These are phyloP conservation scores for Halocynthia roretzi DNA, from an alignment of 23 tunicate species.

Conservation along the genomic window DNA sequence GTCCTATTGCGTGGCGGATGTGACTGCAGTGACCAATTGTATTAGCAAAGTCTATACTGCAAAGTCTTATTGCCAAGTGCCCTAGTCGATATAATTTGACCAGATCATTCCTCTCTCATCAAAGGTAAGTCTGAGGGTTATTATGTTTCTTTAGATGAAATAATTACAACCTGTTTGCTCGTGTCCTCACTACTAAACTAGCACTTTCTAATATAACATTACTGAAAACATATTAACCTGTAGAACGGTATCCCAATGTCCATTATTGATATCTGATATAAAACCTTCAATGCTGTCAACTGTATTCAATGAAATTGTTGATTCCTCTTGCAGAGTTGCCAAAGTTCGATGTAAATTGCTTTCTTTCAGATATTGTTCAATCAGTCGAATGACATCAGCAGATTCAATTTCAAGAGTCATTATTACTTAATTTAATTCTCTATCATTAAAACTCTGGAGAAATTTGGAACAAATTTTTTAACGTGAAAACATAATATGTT, in stretches of 20 bases:
- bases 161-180: not conserved
- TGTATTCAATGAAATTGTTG: constrained; percentile 76
- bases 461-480: no score
- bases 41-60: no score
- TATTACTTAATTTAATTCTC: not conserved
- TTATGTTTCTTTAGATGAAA: not conserved
- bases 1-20: no score
- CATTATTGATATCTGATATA: constrained; percentile 81
- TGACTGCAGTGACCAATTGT: no score
- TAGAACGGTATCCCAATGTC: constrained; percentile 92
- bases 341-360: constrained; percentile 45
- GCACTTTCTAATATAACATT: not conserved
- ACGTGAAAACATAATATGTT: no score
- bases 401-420: constrained; percentile 96
- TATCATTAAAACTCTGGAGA: not conserved
- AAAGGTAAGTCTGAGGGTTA: not conserved
- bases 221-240: constrained; percentile 34
- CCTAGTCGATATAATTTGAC: no score
- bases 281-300: constrained; percentile 93
- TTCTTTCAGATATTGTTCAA: constrained; percentile 89
- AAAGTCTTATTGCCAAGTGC: no score
- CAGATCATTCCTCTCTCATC: no score
- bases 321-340: constrained; percentile 57
- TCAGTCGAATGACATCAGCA: constrained; percentile 84
- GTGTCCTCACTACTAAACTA: no score